Base-by-base conservation (phyloP, 2,113 vertebrate species). In the Paedocypris sp. region DNA sequence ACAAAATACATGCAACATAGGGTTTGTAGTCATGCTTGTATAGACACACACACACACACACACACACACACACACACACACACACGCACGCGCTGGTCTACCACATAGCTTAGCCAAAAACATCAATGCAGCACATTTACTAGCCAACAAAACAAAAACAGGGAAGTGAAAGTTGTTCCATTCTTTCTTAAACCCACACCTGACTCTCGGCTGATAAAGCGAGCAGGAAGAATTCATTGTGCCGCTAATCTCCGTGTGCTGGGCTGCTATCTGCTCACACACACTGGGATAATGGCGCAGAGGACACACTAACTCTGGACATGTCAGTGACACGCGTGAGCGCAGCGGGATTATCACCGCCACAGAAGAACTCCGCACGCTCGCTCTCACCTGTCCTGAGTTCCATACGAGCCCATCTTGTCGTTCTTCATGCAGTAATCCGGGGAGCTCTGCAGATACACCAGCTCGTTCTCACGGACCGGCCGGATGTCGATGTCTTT, bases 401-500 rank as follows among this genome's bases (percentile, higher is more conserved):
- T 99, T 42, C 95, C 95, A 0, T 91, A 81, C 0, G 95, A 98
- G 46, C 95, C 95, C 75, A 89, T 83, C 54, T 97, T 97, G 7
- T 97, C 95, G 0, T 93, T 97, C 84, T 84, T 92, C 80, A 81
- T 76, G 74, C 95, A 99, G 86, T 91, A 99, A 75, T 99, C 94
- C 0, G 95, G 89, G 0, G 95, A 99, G 75, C 93, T 96, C 82
- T 97, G 94, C 67, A 98, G 84, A 63, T 99, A 99, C n/a, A 99
- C 87, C 25, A 99, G 83, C 75, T 99, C 95, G 0, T 91, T 92
- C 72, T 99, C 93, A 65, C 89, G 86, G 59, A 99, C 90, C 0
- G 95, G 95, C 67, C 95, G 77, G 77, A 99, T 90, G 67, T 99
- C 95, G 29, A 99, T 90, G 80, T 99, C 95, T 74, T 97, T 97